A percentile compares a stretch with the other conserved stretches of the same genome.
Evolutionary conservation across 2,113 vertebrate species (phyloP).

Genomic region (Osmerus mordax): DNA sequence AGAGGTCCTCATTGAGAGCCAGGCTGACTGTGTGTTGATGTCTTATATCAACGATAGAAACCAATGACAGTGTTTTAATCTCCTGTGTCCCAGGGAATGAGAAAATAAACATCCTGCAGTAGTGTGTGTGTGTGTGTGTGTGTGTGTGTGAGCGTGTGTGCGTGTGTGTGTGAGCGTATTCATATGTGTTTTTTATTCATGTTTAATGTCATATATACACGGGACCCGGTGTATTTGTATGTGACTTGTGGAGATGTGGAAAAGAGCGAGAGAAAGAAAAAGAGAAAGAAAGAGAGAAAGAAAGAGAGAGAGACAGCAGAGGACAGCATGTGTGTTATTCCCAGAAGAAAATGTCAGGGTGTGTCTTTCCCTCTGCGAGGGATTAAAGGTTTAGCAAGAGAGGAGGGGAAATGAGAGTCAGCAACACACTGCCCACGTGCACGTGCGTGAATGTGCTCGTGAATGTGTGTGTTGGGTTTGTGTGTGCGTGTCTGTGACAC

Average conservation of each 20-base stretch:
- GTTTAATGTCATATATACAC: too few species aligned
- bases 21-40: too few species aligned
- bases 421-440: slow-evolving; percentile 34
- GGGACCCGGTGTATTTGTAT: neutral
- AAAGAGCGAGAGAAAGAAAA: too few species aligned
- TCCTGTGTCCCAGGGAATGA: neutral
- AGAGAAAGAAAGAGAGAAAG: too few species aligned
- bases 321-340: slow-evolving; percentile 21
- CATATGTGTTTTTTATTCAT: neutral
- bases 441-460: neutral
- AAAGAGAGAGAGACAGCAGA: neutral
- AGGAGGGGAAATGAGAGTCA: slow-evolving; percentile 50
- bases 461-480: slow-evolving; percentile 8
- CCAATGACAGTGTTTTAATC: too few species aligned
- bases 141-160: neutral
- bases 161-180: neutral
- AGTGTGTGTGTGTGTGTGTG: neutral
- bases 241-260: neutral
- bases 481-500: neutral
- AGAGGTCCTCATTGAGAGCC: too few species aligned
- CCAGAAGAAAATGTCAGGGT: slow-evolving; percentile 45
- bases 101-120: neutral
- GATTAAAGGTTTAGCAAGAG: slow-evolving; percentile 61
- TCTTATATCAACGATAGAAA: too few species aligned
- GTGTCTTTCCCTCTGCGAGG: slow-evolving; percentile 32